Conservation (phyloP, 2,888 invertebrate species). For the Agrilus cyanescens region DNA sequence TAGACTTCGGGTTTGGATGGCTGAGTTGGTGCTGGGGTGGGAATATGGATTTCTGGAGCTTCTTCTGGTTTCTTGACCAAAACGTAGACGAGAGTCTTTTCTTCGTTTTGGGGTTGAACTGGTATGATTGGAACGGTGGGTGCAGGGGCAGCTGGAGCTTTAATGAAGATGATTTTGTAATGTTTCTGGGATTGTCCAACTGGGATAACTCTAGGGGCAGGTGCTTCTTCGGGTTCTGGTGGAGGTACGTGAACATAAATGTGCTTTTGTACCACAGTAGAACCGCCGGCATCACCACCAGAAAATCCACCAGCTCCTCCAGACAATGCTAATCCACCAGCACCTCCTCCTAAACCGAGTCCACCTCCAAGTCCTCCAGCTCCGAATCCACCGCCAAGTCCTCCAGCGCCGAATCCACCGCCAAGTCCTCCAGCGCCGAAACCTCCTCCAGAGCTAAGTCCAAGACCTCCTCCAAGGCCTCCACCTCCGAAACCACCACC, state of each 20-base stretch:
- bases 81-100: constrained; percentile 79
- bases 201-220: constrained; percentile 48
- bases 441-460: constrained; percentile 9
- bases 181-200: constrained; percentile 69
- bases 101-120: constrained; percentile 67
- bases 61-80: constrained; percentile 58
- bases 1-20: constrained; percentile 81
- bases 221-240: constrained; percentile 64
- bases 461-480: constrained; percentile 14
- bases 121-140: constrained; percentile 69
- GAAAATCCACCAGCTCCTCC: constrained; percentile 27
- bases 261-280: constrained; percentile 64
- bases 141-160: constrained; percentile 70
- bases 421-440: constrained; percentile 21
- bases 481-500: constrained; percentile 15
- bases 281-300: constrained; percentile 26
- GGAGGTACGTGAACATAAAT: constrained; percentile 83
- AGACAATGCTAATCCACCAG: constrained; percentile 6
- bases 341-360: constrained; percentile 10
- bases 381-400: too few species aligned
- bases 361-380: constrained; percentile 10
- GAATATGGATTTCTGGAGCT: constrained; percentile 45
- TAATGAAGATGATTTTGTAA: constrained; percentile 86
- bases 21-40: constrained; percentile 63
- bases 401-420: constrained; percentile 14